These are phyloP conservation scores for Atrina japonica DNA, from an alignment of 2,888 invertebrate genomes.

Conservation along the genomic window DNA sequence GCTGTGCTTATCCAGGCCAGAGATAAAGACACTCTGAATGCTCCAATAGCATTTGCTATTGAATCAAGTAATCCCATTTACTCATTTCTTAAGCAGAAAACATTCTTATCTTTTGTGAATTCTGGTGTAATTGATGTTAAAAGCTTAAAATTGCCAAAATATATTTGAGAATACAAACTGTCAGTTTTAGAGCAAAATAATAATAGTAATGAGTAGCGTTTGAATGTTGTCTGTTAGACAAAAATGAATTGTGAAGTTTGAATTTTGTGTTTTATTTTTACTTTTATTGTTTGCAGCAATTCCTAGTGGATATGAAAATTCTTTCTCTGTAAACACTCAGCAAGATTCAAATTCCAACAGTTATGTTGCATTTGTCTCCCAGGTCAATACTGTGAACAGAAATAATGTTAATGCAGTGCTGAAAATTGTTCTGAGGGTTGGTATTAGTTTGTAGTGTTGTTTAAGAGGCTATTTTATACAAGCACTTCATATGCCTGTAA, in stretches of 20 bases:
- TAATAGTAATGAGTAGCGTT: no score
- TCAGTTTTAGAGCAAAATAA: no score
- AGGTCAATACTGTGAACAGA: conserved; percentile 47
- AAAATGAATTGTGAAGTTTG: no score
- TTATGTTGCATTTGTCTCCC: conserved; percentile 50
- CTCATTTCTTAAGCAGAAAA: no score
- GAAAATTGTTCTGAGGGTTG: conserved; percentile 42
- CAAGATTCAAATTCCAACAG: conserved; percentile 33
- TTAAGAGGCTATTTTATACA: no score
- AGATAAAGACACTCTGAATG: conserved; percentile 61
- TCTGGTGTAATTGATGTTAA: no score
- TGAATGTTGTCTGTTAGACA: no score
- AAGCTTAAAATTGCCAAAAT: background rate
- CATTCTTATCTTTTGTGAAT: background rate
- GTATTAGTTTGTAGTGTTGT: no score
- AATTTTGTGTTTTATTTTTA: no score
- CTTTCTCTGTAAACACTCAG: conserved; percentile 39
- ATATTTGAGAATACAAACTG: background rate
- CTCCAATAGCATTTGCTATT: conserved; percentile 49
- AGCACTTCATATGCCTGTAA: no score
- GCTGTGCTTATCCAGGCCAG: conserved; percentile 51
- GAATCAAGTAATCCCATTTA: conserved; percentile 47
- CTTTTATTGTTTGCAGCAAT: conserved; percentile 55
- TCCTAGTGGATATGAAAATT: conserved; percentile 51
- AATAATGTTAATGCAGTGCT: conserved; percentile 12